A percentile compares a stretch with the other conserved stretches of the same genome.
Evolutionary conservation across 2,113 vertebrate species (phyloP).

Genomic region (Fukomys damarensis): DNA sequence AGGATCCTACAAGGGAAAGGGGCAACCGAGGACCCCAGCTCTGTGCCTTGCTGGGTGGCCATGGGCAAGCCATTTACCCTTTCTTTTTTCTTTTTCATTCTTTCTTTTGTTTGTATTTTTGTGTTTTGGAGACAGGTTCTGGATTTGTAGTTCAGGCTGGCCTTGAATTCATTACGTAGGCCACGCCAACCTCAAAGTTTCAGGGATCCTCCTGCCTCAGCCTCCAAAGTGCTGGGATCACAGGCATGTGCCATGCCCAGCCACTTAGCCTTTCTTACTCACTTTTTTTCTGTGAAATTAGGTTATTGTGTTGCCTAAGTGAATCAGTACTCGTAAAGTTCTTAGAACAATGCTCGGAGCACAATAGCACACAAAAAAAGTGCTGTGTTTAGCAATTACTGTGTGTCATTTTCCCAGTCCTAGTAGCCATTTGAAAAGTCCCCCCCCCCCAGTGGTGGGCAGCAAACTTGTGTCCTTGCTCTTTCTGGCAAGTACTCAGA

Average conservation of each 20-base stretch:
- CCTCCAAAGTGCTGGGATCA: not conserved
- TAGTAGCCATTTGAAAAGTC: not conserved
- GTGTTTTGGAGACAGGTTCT: not conserved
- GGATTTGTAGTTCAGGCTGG: not conserved
- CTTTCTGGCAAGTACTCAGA: not conserved
- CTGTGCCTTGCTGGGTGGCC: not conserved
- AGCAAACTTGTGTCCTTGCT: not conserved
- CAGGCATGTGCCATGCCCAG: not conserved
- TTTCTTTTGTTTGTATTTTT: not conserved
- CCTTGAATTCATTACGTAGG: not conserved
- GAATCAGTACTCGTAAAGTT: not conserved
- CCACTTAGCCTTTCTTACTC: conserved; percentile 42
- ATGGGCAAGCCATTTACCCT: not conserved
- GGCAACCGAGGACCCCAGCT: not conserved
- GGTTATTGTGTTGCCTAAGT: conserved; percentile 36
- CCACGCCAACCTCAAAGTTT: not conserved
- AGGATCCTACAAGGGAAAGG: not conserved
- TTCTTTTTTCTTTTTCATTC: not conserved
- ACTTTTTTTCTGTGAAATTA: conserved; percentile 62
- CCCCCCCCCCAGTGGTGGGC: not conserved
- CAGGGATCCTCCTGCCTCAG: not conserved
- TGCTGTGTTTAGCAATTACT: conserved; percentile 1
- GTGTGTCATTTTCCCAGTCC: not conserved
- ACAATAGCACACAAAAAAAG: not conserved
- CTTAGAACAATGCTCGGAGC: conserved; percentile 22